phyloP scores from a whole-genome alignment of 2,113 vertebrate species.

The Pheucticus melanocephalus region DNA sequence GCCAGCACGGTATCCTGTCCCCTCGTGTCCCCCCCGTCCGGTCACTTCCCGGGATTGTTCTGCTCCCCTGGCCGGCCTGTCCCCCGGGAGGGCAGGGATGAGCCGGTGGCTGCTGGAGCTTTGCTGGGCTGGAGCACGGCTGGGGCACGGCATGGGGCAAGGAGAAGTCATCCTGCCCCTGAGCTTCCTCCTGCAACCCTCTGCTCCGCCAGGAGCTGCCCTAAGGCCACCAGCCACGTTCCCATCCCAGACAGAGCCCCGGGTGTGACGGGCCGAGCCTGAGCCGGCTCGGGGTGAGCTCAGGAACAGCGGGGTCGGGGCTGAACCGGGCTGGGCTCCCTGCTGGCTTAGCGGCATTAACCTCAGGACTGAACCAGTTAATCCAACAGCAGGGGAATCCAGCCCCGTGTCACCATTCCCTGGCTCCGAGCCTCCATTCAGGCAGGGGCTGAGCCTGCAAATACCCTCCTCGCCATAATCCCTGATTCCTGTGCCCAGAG shows the following conservation, averaged over 20 bases:
- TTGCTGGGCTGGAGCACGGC: rapidly evolving
- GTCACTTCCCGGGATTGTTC: constrained; percentile 57
- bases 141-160: rapidly evolving
- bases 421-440: neutral
- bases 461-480: neutral
- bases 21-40: neutral
- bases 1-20: constrained; percentile 41
- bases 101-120: rapidly evolving
- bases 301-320: rapidly evolving
- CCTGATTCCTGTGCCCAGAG: rapidly evolving
- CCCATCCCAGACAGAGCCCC: neutral
- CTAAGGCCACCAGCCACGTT: rapidly evolving
- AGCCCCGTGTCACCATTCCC: neutral
- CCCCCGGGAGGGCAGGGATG: neutral
- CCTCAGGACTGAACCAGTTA: neutral
- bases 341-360: neutral
- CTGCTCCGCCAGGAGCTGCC: rapidly evolving
- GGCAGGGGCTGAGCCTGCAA: neutral
- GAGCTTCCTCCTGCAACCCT: neutral
- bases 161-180: neutral
- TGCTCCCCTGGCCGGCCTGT: neutral
- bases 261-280: rapidly evolving
- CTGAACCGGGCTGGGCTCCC: rapidly evolving
- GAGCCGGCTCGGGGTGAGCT: rapidly evolving
- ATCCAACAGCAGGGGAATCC: neutral